phyloP scores from a whole-genome alignment of 1,140 invertebrate genomes.

The Eumeta japonica region DNA sequence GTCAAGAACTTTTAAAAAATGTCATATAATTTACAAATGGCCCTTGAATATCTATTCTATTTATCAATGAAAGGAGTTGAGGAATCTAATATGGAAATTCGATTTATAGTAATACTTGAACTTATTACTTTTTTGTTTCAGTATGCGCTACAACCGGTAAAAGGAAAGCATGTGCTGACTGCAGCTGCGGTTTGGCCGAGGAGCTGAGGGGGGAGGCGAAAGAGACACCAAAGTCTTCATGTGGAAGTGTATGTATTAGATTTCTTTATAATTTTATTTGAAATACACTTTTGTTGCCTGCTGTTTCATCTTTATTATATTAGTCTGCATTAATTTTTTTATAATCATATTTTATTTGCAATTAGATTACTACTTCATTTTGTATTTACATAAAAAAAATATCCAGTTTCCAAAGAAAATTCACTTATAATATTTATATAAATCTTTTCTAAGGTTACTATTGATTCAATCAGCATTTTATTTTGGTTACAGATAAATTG shows the following conservation, averaged over 20 bases:
- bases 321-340: not conserved
- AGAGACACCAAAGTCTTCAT: slow-evolving; percentile 82
- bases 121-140: slow-evolving; percentile 46
- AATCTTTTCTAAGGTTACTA: too few relatives aligned
- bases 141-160: slow-evolving; percentile 90
- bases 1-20: too few relatives aligned
- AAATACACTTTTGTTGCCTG: not conserved
- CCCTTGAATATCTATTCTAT: too few relatives aligned
- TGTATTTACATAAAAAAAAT: too few relatives aligned
- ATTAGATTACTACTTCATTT: not conserved
- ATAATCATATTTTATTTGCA: not conserved
- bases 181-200: slow-evolving; percentile 94
- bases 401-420: too few relatives aligned
- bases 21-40: too few relatives aligned
- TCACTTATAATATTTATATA: not conserved
- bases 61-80: too few relatives aligned
- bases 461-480: too few relatives aligned
- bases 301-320: too few relatives aligned
- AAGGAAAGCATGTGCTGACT: slow-evolving; percentile 97
- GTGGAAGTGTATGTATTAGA: slow-evolving; percentile 84
- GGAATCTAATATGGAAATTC: too few relatives aligned
- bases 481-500: too few relatives aligned
- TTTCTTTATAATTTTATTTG: not conserved
- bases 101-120: too few relatives aligned
- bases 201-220: slow-evolving; percentile 72